Percentiles rank a stretch among this genome's conserved stretches.
Conservation (phyloP, 1,140 invertebrate genomes). For the Drosophila asahinai region DNA sequence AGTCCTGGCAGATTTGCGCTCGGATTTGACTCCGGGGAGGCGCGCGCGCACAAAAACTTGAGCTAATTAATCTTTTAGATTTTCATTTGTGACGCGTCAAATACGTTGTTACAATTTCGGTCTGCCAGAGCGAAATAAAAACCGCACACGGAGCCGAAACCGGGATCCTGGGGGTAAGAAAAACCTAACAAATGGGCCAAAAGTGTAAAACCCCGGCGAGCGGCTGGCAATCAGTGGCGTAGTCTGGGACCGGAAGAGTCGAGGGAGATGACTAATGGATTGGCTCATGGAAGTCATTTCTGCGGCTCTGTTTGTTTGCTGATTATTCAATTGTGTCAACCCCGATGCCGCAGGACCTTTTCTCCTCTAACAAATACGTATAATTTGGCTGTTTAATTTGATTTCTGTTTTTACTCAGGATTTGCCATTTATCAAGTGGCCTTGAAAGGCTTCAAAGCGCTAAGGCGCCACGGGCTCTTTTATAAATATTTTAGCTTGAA, state of each 20-base stretch:
- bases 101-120: constrained; percentile 77
- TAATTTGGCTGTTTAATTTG: constrained; percentile 52
- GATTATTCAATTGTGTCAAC: constrained; percentile 59
- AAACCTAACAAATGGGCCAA: constrained; percentile 72
- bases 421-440: constrained; percentile 33
- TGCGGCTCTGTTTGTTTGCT: constrained; percentile 57
- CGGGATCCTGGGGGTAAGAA: constrained; percentile 29
- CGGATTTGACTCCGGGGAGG: constrained; percentile 44
- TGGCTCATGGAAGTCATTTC: constrained; percentile 61
- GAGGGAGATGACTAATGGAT: constrained; percentile 70
- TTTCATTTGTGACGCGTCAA: constrained; percentile 83
- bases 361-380: constrained; percentile 47
- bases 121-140: constrained; percentile 79
- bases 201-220: constrained; percentile 77
- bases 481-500: constrained; percentile 16
- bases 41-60: constrained; percentile 70
- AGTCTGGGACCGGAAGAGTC: constrained; percentile 20
- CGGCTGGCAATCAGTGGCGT: constrained; percentile 52
- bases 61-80: constrained; percentile 84
- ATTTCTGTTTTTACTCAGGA: constrained; percentile 34
- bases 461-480: neutral
- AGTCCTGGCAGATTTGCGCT: constrained; percentile 68
- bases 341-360: constrained; percentile 3
- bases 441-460: constrained; percentile 10
- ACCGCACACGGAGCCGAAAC: constrained; percentile 50